These are phyloP conservation scores for Drosophila murphyi DNA, from an alignment of 1,140 invertebrate genomes.

Conservation along the genomic window DNA sequence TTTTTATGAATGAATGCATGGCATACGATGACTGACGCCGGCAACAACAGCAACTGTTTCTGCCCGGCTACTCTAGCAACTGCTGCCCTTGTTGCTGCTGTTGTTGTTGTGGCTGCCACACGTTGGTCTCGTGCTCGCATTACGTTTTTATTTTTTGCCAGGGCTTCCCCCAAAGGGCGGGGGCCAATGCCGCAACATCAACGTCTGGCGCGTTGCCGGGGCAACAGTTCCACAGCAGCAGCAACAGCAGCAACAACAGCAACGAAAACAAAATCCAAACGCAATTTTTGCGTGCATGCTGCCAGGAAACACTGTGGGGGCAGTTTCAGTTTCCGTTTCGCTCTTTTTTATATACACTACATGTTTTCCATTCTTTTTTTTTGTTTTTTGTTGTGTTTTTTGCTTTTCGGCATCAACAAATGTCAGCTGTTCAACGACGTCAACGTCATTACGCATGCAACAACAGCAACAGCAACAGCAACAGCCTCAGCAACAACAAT, in stretches of 20 bases:
- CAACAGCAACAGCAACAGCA: conserved; percentile 34
- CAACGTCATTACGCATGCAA: conserved; percentile 77
- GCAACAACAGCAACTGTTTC: conserved; percentile 23
- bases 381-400: conserved; percentile 24
- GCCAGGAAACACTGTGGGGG: conserved; percentile 6
- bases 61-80: conserved; percentile 22
- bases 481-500: conserved; percentile 13
- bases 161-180: conserved; percentile 51
- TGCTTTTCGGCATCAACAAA: conserved; percentile 64
- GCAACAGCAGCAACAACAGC: conserved; percentile 18
- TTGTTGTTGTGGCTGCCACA: conserved; percentile 35
- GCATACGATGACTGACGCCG: conserved; percentile 34
- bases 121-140: conserved; percentile 29
- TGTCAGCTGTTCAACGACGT: conserved; percentile 64
- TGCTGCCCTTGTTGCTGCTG: conserved; percentile 27
- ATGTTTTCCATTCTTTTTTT: conserved; percentile 3
- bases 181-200: conserved; percentile 9
- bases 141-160: conserved; percentile 34
- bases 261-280: conserved; percentile 35
- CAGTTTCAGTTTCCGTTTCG: conserved; percentile 11
- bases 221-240: conserved; percentile 43
- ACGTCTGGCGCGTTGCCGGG: conserved; percentile 51
- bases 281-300: conserved; percentile 62
- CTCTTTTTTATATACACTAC: background rate
- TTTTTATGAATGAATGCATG: conserved; percentile 81